phyloP scores from a whole-genome alignment of 2,888 invertebrate species.

The Argyra leucocephala region DNA sequence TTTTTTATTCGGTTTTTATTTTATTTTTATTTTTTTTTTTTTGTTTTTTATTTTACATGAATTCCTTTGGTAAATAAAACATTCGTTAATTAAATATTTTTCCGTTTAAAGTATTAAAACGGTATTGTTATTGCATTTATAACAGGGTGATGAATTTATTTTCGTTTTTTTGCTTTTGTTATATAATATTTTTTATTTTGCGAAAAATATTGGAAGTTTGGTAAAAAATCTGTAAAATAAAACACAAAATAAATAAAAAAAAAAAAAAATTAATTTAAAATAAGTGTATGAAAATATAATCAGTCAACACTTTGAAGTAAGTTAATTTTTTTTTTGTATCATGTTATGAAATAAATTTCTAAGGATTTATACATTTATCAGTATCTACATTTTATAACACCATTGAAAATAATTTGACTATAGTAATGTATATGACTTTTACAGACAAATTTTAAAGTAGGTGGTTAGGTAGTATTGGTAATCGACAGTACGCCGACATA shows the following conservation, averaged over 20 bases:
- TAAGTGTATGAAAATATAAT: neutral
- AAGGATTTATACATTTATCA: neutral
- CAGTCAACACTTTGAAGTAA: neutral
- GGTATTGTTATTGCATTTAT: neutral
- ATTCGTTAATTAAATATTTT: conserved; percentile 4
- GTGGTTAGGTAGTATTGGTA: too few species aligned
- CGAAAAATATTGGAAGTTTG: neutral
- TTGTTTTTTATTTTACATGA: neutral
- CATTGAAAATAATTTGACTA: too few species aligned
- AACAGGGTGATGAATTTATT: neutral
- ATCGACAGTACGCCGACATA: too few species aligned
- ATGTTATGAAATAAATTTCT: too few species aligned
- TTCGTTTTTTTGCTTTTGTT: too few species aligned
- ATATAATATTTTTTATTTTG: too few species aligned
- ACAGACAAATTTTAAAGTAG: too few species aligned
- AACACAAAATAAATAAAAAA: neutral
- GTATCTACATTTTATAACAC: too few species aligned
- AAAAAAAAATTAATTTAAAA: neutral
- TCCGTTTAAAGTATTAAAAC: neutral
- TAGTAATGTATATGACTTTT: too few species aligned
- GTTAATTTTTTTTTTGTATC: neutral
- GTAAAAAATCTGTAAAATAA: neutral
- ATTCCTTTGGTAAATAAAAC: neutral
- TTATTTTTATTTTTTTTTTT: neutral
- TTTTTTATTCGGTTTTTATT: too few species aligned